Percentiles rank a stretch among this genome's conserved stretches.
These are phyloP conservation scores for Exocentrus adspersus DNA, from an alignment of 2,888 invertebrate genomes.

Conservation along the genomic window DNA sequence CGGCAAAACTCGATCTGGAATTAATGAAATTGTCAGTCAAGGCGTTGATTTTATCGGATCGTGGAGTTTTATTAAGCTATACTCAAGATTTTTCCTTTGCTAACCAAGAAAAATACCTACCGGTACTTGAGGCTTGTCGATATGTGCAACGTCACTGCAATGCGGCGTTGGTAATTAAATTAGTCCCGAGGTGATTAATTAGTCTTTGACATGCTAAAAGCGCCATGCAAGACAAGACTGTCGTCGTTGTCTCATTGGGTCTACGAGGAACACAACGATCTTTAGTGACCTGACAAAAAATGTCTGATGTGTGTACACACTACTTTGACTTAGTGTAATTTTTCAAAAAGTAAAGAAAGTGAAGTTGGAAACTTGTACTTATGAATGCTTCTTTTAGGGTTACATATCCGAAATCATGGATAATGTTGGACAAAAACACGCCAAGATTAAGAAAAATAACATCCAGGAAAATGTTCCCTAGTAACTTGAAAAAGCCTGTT, in stretches of 20 bases:
- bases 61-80: constrained; percentile 30
- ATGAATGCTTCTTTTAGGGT: too few species aligned
- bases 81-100: constrained; percentile 6
- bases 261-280: background rate
- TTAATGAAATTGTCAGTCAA: constrained; percentile 61
- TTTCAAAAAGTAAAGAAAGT: too few species aligned
- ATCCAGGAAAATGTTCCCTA: too few species aligned
- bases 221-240: constrained; percentile 5
- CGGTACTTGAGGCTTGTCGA: constrained; percentile 3
- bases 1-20: constrained; percentile 44
- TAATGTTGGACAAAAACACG: too few species aligned
- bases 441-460: too few species aligned
- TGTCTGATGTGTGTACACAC: too few species aligned
- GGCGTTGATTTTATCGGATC: constrained; percentile 50
- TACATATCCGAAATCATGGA: too few species aligned
- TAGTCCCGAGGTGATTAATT: constrained; percentile 36
- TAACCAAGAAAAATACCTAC: constrained; percentile 10
- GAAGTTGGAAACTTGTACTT: too few species aligned
- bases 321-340: too few species aligned
- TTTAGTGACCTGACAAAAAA: too few species aligned
- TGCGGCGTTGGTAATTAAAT: constrained; percentile 30
- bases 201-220: constrained; percentile 33
- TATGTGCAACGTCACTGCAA: constrained; percentile 14
- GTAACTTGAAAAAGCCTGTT: too few species aligned
- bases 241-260: background rate